Conservation (phyloP, 2,797 vertebrate genomes). For the Aeoliscus strigatus region DNA sequence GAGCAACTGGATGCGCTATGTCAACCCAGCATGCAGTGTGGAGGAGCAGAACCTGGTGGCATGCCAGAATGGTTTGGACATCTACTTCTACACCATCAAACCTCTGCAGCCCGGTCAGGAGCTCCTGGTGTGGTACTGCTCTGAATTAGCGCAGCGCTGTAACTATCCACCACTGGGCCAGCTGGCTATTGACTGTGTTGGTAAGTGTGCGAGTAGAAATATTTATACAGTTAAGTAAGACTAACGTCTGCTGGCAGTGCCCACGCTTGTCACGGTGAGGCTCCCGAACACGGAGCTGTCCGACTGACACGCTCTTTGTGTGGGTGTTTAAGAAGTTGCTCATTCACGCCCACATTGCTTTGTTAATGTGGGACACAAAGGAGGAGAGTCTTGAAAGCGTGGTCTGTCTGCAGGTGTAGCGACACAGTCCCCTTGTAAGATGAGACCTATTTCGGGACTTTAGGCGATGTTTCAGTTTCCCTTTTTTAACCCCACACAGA, state of each 20-base stretch:
- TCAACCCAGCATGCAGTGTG: conserved; percentile 82
- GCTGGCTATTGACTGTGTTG: conserved; percentile 77
- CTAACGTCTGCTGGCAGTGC: conserved; percentile 1
- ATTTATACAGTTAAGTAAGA: not conserved
- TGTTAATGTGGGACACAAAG: conserved; percentile 56
- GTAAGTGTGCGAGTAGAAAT: conserved; percentile 66
- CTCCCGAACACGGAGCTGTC: conserved; percentile 34
- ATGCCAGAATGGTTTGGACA: conserved; percentile 87
- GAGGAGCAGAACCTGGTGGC: conserved; percentile 90
- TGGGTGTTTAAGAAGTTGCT: conserved; percentile 56
- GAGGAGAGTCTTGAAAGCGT: conserved; percentile 53
- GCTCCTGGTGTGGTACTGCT: conserved; percentile 93
- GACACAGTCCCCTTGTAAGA: conserved; percentile 42
- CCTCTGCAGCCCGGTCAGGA: conserved; percentile 86
- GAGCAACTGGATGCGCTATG: conserved; percentile 97
- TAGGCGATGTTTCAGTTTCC: conserved; percentile 49
- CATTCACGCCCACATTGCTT: conserved; percentile 56
- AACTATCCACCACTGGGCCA: conserved; percentile 85
- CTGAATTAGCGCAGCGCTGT: conserved; percentile 84
- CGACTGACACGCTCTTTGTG: conserved; percentile 59
- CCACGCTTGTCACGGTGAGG: conserved; percentile 23
- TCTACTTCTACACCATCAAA: conserved; percentile 92
- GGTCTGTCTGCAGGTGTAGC: conserved; percentile 53
- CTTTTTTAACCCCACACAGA: conserved; percentile 27
- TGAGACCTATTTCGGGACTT: conserved; percentile 53